Evolutionary conservation across 2,113 vertebrate genomes (phyloP).

Genomic region (Dromaius novaehollandiae): DNA sequence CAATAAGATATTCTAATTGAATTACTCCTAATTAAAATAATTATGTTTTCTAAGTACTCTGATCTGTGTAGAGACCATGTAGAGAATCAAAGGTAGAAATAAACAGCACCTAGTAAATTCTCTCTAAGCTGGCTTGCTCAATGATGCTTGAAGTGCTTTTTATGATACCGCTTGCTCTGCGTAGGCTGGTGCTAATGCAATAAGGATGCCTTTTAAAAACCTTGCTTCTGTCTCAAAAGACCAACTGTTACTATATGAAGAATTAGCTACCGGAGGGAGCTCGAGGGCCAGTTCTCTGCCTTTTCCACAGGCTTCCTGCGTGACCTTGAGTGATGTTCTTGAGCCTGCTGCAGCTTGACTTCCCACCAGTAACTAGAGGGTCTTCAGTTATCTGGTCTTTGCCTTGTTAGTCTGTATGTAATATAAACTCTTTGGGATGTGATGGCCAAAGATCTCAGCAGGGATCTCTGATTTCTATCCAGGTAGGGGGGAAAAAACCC

Average conservation of each 20-base stretch:
- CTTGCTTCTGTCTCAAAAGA: neutral
- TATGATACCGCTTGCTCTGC: neutral
- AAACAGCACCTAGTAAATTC: conserved; percentile 63
- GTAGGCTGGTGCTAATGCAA: neutral
- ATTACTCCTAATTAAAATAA: conserved; percentile 75
- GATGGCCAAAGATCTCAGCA: neutral
- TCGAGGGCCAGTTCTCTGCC: neutral
- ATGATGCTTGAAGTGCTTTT: neutral
- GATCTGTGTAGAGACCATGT: conserved; percentile 65
- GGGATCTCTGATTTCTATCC: neutral
- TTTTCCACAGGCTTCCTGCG: neutral
- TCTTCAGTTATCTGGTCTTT: neutral
- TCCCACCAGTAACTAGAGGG: neutral
- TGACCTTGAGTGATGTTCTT: neutral
- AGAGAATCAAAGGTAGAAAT: conserved; percentile 65
- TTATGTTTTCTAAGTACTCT: conserved; percentile 72
- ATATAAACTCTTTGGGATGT: neutral
- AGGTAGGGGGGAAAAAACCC: neutral
- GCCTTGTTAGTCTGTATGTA: neutral
- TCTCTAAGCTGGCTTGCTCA: conserved; percentile 26
- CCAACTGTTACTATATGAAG: neutral
- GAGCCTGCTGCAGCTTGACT: neutral
- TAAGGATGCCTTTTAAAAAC: neutral
- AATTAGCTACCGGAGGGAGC: neutral
- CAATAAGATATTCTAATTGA: conserved; percentile 71